Percentiles rank a stretch among this genome's conserved stretches.
phyloP scores from a whole-genome alignment of 2,888 invertebrate genomes.

The Temnothorax ravouxi region DNA sequence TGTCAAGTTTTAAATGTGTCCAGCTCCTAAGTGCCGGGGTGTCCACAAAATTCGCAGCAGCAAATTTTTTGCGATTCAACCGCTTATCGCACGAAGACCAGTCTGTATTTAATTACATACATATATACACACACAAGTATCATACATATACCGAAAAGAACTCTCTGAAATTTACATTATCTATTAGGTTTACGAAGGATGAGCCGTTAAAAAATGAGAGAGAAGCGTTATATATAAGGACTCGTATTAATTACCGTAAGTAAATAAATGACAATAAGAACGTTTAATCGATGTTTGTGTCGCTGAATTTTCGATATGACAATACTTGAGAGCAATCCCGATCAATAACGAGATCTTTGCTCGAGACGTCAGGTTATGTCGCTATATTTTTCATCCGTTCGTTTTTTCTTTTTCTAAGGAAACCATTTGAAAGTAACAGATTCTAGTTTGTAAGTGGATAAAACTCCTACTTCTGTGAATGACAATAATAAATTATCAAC shows the following conservation, averaged over 20 bases:
- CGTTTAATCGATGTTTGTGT: conserved; percentile 58
- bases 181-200: conserved; percentile 49
- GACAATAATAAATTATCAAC: conserved; percentile 81
- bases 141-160: conserved; percentile 52
- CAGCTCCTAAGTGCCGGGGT: conserved; percentile 78
- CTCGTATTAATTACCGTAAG: conserved; percentile 55
- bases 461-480: conserved; percentile 82
- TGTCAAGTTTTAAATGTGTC: conserved; percentile 59
- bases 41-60: conserved; percentile 75
- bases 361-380: conserved; percentile 44
- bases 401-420: conserved; percentile 51
- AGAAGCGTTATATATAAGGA: conserved; percentile 22
- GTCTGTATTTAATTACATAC: conserved; percentile 72
- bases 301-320: conserved; percentile 55
- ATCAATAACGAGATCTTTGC: conserved; percentile 54
- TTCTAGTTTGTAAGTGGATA: conserved; percentile 77
- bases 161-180: conserved; percentile 57
- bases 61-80: conserved; percentile 68
- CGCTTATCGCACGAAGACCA: conserved; percentile 75
- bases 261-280: conserved; percentile 67
- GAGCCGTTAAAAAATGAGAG: conserved; percentile 1
- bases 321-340: conserved; percentile 63
- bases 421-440: conserved; percentile 63
- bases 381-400: conserved; percentile 40
- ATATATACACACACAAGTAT: conserved; percentile 57